Evolutionary conservation across 2,113 vertebrate genomes (phyloP).

Genomic region (Elephas maximus): DNA sequence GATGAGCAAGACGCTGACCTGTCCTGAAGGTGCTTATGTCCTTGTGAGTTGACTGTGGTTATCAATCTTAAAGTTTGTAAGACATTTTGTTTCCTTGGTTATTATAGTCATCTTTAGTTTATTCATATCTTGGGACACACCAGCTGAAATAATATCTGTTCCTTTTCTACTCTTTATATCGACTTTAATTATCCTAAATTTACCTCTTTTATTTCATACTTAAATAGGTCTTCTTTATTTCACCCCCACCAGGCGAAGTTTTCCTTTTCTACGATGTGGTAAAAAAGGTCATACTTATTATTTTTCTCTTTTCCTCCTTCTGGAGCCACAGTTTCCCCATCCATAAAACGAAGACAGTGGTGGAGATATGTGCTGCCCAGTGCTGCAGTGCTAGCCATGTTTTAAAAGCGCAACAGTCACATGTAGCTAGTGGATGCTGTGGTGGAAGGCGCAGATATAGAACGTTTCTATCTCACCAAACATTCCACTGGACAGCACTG

Average conservation of each 20-base stretch:
- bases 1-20: background rate
- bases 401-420: background rate
- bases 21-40: too few relatives aligned
- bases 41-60: background rate
- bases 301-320: background rate
- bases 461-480: background rate
- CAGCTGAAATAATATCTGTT: background rate
- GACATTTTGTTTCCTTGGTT: background rate
- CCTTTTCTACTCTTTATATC: background rate
- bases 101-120: background rate
- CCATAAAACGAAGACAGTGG: background rate
- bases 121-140: background rate
- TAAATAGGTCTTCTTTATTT: background rate
- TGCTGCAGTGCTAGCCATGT: background rate
- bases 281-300: background rate
- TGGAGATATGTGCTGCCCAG: background rate
- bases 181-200: background rate
- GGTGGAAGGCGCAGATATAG: background rate
- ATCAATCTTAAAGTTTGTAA: background rate
- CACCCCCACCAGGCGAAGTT: background rate
- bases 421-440: background rate
- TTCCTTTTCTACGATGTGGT: slow-evolving; percentile 12
- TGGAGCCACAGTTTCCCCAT: background rate
- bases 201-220: background rate
- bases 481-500: background rate